Conservation (phyloP, 2,797 vertebrate species). For the Glyptemys insculpta region DNA sequence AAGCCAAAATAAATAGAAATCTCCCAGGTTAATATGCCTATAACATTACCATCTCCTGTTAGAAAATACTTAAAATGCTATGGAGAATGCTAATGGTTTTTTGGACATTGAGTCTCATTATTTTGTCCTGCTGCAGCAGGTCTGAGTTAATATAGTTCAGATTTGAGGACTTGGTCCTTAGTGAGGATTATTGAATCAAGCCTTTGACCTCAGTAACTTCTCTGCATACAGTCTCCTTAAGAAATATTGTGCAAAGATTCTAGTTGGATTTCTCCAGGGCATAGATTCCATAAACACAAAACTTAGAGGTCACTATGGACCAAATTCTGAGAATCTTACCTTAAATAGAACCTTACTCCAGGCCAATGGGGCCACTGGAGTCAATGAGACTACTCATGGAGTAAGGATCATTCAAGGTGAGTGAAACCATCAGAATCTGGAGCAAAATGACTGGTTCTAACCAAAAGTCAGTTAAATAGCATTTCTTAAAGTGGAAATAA, state of each 20-base stretch:
- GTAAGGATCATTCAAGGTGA: neutral
- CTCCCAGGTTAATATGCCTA: slow-evolving; percentile 25
- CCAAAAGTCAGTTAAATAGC: slow-evolving; percentile 2
- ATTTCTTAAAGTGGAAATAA: slow-evolving; percentile 2
- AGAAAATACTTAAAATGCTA: slow-evolving; percentile 28
- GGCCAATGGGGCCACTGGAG: neutral
- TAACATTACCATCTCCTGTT: slow-evolving; percentile 59
- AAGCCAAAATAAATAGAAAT: slow-evolving; percentile 70
- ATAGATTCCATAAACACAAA: slow-evolving; percentile 25
- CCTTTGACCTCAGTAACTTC: slow-evolving; percentile 59
- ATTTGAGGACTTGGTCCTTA: slow-evolving; percentile 47
- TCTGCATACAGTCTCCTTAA: slow-evolving; percentile 38
- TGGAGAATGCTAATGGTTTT: slow-evolving; percentile 34
- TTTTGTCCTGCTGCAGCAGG: slow-evolving; percentile 31
- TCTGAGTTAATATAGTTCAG: slow-evolving; percentile 12
- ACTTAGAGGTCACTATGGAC: slow-evolving; percentile 2
- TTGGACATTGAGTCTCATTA: slow-evolving; percentile 60
- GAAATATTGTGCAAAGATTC: slow-evolving; percentile 44
- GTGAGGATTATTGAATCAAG: slow-evolving; percentile 36
- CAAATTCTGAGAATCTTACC: slow-evolving; percentile 20
- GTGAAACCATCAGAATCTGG: neutral
- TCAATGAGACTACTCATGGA: slow-evolving; percentile 16
- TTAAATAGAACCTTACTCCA: slow-evolving; percentile 20
- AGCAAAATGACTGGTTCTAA: neutral
- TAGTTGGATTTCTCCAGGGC: slow-evolving; percentile 1